Percentiles rank a stretch among this genome's conserved stretches.
Conservation (phyloP, 2,113 vertebrate genomes). For the Tor tambroides region DNA sequence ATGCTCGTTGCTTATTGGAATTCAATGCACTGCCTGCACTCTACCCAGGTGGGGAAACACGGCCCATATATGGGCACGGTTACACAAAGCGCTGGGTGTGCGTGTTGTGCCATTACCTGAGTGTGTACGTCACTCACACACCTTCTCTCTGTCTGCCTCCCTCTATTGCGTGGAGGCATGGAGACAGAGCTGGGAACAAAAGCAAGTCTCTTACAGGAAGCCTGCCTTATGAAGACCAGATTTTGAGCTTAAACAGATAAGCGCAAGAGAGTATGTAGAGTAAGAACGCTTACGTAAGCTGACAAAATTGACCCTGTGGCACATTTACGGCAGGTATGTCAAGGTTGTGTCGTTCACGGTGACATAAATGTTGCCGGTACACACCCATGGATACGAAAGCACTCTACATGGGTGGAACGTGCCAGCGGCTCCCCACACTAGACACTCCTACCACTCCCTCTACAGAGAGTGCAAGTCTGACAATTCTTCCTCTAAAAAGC, state of each 20-base stretch:
- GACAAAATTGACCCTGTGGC: slow-evolving; percentile 43
- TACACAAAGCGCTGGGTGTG: slow-evolving; percentile 72
- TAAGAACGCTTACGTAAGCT: slow-evolving; percentile 51
- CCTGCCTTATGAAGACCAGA: slow-evolving; percentile 51
- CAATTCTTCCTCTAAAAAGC: slow-evolving; percentile 35
- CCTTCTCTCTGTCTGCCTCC: slow-evolving; percentile 34
- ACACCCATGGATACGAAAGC: slow-evolving; percentile 44
- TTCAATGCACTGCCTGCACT: slow-evolving; percentile 61
- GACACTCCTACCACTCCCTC: slow-evolving; percentile 45
- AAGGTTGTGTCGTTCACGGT: slow-evolving; percentile 40
- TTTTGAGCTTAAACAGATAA: slow-evolving; percentile 67
- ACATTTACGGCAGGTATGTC: slow-evolving; percentile 54
- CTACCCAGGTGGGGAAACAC: slow-evolving; percentile 75
- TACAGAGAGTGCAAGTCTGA: slow-evolving; percentile 45
- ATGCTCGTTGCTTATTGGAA: slow-evolving; percentile 68
- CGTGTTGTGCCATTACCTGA: slow-evolving; percentile 60
- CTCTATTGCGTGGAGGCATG: slow-evolving; percentile 42
- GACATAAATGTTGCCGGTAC: slow-evolving; percentile 40
- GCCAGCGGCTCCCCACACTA: slow-evolving; percentile 35
- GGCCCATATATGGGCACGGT: slow-evolving; percentile 76
- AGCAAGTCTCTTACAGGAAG: slow-evolving; percentile 30
- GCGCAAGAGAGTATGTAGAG: slow-evolving; percentile 41
- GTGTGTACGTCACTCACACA: slow-evolving; percentile 55
- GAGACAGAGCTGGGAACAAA: slow-evolving; percentile 17
- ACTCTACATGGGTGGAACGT: slow-evolving; percentile 7